Evolutionary conservation across 2,888 invertebrate species (phyloP), one percentile per base, ranked within the genome.

Genomic region (Microctonus hyperodae): DNA sequence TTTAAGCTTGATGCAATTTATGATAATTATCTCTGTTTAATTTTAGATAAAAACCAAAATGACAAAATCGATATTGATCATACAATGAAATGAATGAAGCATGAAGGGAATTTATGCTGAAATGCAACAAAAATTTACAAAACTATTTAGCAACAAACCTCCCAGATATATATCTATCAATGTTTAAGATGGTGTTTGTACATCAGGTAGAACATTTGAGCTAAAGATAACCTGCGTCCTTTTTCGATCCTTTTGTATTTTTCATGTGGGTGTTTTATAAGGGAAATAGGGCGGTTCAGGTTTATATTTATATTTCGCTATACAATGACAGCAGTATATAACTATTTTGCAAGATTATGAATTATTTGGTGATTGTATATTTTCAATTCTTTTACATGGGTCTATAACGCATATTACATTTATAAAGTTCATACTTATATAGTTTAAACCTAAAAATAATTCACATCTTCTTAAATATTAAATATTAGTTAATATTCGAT

Each of bases 281-380:
- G 61, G 61, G 61, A 62, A 53, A 61, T 62, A 53, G 61, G 53
- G 25, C 53, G 33, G 56, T 3, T 40, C 61, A 53, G 53, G 37
- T 53, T 53, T 16, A 7, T 44, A 44, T 16, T 20, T 16, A 16
- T 44, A 4, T 5, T 16, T n/a, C 44, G 13, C 16, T 37, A n/a
- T 3, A 37, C n/a, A 20, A 16, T 44, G 44, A 44, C 16, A 44
- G 44, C n/a, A n/a, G n/a, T n/a, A n/a, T n/a, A n/a, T 16, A 44
- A 16, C 16, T 7, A 44, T 16, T 7, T n/a, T 44, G 9, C 1
- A 44, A 44, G 9, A 44, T 16, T 16, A 7, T 16, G 16, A 44
- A 9, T 44, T 44, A 20, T 44, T 44, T 20, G 20, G 20, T 44
- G 9, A 44, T 44, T 16, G 16, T 44, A 20, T n/a, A 6, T n/a